Conservation (phyloP, 2,113 vertebrate genomes). For the Nerophis ophidion region DNA sequence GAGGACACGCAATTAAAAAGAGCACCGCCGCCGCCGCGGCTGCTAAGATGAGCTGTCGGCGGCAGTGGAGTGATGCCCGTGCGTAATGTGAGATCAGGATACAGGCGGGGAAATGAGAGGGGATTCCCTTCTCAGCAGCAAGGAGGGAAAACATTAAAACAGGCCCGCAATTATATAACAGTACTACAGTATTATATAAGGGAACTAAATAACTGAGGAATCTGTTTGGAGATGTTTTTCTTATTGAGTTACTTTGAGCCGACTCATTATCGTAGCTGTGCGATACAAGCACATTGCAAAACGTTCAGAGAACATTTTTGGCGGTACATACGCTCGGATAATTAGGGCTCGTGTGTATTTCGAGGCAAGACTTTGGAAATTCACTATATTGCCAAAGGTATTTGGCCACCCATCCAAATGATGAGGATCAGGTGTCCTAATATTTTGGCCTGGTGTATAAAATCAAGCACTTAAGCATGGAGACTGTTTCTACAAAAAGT, state of each 20-base stretch:
- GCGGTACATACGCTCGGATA: not conserved
- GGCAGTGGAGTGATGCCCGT: constrained; percentile 36
- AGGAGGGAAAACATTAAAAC: constrained; percentile 12
- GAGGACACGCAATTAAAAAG: constrained; percentile 19
- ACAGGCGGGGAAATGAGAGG: constrained; percentile 19
- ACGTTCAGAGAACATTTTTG: not conserved
- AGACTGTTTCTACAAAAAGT: no score
- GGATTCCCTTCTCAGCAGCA: constrained; percentile 26
- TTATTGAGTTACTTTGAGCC: no score
- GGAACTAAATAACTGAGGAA: constrained; percentile 13
- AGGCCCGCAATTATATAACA: constrained; percentile 23
- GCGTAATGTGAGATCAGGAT: constrained; percentile 41
- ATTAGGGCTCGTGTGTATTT: not conserved
- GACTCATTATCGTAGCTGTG: not conserved
- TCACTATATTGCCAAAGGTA: no score
- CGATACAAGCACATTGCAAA: not conserved
- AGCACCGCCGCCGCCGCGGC: constrained; percentile 3
- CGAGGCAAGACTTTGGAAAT: not conserved
- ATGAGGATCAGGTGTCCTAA: no score
- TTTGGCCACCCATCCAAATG: no score
- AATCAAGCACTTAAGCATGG: no score
- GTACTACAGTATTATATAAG: constrained; percentile 23
- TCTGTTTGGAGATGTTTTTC: not conserved
- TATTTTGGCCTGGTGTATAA: no score
- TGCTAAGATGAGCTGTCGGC: constrained; percentile 40